These are phyloP conservation scores for Microctenopoma steveboyesi DNA, from an alignment of 2,797 vertebrate species.

Conservation along the genomic window DNA sequence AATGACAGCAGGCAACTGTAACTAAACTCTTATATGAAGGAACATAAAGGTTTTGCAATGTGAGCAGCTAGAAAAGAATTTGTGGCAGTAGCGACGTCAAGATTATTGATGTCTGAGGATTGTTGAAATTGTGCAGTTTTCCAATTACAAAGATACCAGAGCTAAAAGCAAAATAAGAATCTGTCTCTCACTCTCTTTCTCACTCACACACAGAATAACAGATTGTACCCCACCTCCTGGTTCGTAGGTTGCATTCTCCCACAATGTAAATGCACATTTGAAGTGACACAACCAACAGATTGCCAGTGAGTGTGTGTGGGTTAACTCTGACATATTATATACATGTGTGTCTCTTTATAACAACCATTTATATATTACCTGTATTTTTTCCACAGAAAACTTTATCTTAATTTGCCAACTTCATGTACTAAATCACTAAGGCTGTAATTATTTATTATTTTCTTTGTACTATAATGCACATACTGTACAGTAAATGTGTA, in stretches of 20 bases:
- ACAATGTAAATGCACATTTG: constrained; percentile 36
- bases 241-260: constrained; percentile 48
- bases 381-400: neutral
- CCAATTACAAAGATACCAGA: constrained; percentile 38
- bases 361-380: neutral
- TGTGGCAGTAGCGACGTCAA: constrained; percentile 38
- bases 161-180: constrained; percentile 49
- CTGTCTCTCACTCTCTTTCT: neutral
- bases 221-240: constrained; percentile 49
- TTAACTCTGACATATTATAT: constrained; percentile 15
- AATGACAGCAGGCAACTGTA: constrained; percentile 72
- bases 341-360: neutral
- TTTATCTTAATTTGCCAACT: constrained; percentile 9
- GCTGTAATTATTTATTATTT: constrained; percentile 23
- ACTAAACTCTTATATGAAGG: constrained; percentile 67
- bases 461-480: neutral
- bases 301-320: constrained; percentile 46
- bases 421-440: constrained; percentile 6
- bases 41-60: constrained; percentile 56
- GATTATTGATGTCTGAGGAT: constrained; percentile 46
- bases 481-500: constrained; percentile 11
- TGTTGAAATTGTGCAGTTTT: constrained; percentile 32
- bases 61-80: constrained; percentile 36
- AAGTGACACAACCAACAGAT: constrained; percentile 38
- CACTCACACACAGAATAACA: constrained; percentile 44